Evolutionary conservation across 2,797 vertebrate genomes (phyloP).

Genomic region (Oryzias dopingdopingensis): DNA sequence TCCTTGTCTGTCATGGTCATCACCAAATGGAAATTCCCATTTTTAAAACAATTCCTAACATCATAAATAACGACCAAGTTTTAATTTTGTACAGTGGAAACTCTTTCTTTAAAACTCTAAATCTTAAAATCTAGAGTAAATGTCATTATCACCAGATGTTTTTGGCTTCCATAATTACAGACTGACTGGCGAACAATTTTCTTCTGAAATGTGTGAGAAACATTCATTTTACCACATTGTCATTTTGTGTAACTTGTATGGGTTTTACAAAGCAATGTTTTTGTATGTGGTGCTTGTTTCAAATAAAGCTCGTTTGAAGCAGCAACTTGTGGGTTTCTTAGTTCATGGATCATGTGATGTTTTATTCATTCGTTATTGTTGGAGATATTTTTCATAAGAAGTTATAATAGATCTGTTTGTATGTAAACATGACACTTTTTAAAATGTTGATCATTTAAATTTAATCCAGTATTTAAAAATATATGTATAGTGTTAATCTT

Average conservation of each 20-base stretch:
- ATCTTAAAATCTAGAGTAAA: too few species aligned
- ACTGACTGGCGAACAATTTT: background rate
- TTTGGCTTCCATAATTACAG: background rate
- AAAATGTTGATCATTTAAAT: conserved; percentile 3
- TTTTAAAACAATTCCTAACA: too few species aligned
- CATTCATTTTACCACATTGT: conserved; percentile 4
- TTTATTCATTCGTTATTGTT: background rate
- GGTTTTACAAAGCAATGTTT: conserved; percentile 10
- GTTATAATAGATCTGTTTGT: background rate
- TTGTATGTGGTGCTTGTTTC: conserved; percentile 3
- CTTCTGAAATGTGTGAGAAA: conserved; percentile 1
- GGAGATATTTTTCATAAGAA: background rate
- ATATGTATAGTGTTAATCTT: background rate
- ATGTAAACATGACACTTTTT: background rate
- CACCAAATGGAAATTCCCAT: too few species aligned
- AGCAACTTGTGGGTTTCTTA: conserved; percentile 8
- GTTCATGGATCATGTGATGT: background rate
- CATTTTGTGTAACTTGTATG: background rate
- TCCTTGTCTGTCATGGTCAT: too few species aligned
- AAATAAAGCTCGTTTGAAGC: conserved; percentile 10
- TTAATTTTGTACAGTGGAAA: too few species aligned
- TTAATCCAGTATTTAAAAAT: background rate
- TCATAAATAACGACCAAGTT: too few species aligned
- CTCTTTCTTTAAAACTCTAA: too few species aligned
- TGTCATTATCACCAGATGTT: too few species aligned